A percentile compares a stretch with the other conserved stretches of the same genome.
phyloP scores from a whole-genome alignment of 2,113 vertebrate genomes.

The Prunella himalayana region DNA sequence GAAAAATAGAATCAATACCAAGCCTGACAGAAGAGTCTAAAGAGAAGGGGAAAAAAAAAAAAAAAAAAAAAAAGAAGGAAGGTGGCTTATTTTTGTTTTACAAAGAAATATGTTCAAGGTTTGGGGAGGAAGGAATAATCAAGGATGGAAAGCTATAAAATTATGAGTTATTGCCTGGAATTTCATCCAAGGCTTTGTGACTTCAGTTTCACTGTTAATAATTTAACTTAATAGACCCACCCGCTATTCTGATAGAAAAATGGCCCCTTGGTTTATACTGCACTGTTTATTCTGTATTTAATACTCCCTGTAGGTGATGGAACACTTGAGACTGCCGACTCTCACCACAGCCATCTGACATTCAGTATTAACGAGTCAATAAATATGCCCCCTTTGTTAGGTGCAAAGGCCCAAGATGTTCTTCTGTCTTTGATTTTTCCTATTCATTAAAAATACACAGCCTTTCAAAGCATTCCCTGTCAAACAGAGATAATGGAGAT shows the following conservation, averaged over 20 bases:
- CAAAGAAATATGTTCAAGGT: neutral
- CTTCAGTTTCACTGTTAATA: constrained; percentile 24
- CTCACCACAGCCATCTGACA: neutral
- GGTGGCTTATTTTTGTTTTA: neutral
- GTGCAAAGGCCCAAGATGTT: neutral
- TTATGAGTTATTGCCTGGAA: constrained; percentile 8
- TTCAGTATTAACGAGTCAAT: neutral
- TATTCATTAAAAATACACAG: neutral
- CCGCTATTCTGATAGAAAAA: constrained; percentile 13
- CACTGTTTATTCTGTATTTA: constrained; percentile 29
- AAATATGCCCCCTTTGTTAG: neutral
- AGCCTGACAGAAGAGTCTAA: neutral
- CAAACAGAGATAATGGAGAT: constrained; percentile 7
- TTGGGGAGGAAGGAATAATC: neutral
- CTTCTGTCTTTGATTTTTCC: constrained; percentile 1
- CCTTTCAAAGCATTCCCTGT: constrained; percentile 1
- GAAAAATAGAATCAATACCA: neutral
- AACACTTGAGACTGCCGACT: neutral
- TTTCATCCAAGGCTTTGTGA: neutral
- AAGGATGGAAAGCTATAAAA: neutral
- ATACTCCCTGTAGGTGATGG: constrained; percentile 36
- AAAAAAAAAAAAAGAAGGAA: neutral
- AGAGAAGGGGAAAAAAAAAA: neutral
- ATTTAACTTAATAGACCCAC: constrained; percentile 13
- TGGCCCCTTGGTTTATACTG: neutral